phyloP scores from a whole-genome alignment of 1,140 invertebrate species.

The Zophobas atratus region DNA sequence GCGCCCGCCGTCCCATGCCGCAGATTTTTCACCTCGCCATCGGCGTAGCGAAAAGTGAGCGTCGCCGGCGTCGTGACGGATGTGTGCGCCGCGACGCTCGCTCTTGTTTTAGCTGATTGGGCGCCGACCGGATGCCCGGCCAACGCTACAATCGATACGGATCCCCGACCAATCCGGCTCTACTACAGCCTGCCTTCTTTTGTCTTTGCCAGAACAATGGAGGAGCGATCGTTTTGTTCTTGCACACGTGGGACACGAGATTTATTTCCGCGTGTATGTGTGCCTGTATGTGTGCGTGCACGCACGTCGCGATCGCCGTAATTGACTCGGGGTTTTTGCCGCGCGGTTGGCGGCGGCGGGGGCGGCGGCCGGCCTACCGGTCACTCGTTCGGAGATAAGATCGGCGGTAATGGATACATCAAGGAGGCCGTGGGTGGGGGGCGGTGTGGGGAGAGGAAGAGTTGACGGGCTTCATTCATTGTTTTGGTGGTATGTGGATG shows the following conservation, averaged over 20 bases:
- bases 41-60: neutral
- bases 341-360: too few species aligned
- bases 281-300: slow-evolving; percentile 13
- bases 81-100: slow-evolving; percentile 58
- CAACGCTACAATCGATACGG: slow-evolving; percentile 66
- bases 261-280: slow-evolving; percentile 1
- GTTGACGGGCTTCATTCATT: too few species aligned
- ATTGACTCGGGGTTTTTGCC: neutral
- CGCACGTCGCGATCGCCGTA: neutral
- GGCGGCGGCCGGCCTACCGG: neutral
- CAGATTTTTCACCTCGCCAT: slow-evolving; percentile 9
- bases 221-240: slow-evolving; percentile 59
- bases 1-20: neutral
- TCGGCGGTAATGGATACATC: too few species aligned
- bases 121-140: slow-evolving; percentile 66
- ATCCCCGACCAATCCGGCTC: slow-evolving; percentile 64
- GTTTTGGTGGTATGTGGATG: too few species aligned
- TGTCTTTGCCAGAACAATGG: slow-evolving; percentile 67
- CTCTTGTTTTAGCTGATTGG: slow-evolving; percentile 67
- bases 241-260: slow-evolving; percentile 44
- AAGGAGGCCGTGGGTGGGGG: too few species aligned
- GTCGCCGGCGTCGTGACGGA: slow-evolving; percentile 25
- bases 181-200: slow-evolving; percentile 65
- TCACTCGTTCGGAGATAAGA: neutral
- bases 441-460: too few species aligned